Evolutionary conservation across 2,888 invertebrate species (phyloP), one percentile per base, ranked within the genome.

Genomic region (Trichogramma dendrolimi): DNA sequence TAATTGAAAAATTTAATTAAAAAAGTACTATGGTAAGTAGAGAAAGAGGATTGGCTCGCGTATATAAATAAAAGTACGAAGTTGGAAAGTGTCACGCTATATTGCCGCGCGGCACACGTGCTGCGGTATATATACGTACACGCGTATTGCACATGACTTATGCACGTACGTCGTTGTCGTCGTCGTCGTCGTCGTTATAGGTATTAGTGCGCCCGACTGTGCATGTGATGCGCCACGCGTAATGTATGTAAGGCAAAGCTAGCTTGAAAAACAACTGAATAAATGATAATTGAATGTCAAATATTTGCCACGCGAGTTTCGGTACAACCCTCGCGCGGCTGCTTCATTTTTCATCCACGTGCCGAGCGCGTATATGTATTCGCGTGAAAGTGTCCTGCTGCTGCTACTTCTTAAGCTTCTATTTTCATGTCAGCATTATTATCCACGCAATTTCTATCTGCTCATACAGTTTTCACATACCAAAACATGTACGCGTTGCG

Each of bases 261-360:
- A 62, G 67, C 68, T 69, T 71, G 72, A 73, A 79, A 78, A 78
- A 79, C 78, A 78, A 73, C 74, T 78, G 78, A 78, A 79, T 78
- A 79, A 79, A 78, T 79, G 72, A 78, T 78, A 71, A 73, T 71
- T 77, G 78, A 78, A 78, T 78, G 78, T 75, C 75, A 74, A 78
- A 77, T 75, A 75, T 74, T 75, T 71, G 67, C 69, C 69, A 70
- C 70, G 67, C 66, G 67, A 61, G 65, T 67, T 68, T 69, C 55
- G 43, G 42, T 46, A 27, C 63, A 55, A 62, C 54, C 64, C 63
- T 58, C 53, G 51, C 54, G 51, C 47, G 40, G n/a, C 41, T 8
- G 44, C 10, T 27, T 53, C 50, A 43, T 55, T 55, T 55, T 54
- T 47, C 59, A 52, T 55, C 55, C 44, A 6, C 27, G 27, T 10